A percentile compares a stretch with the other conserved stretches of the same genome.
Evolutionary conservation across 2,797 vertebrate genomes (phyloP).

Genomic region (Morelia viridis): DNA sequence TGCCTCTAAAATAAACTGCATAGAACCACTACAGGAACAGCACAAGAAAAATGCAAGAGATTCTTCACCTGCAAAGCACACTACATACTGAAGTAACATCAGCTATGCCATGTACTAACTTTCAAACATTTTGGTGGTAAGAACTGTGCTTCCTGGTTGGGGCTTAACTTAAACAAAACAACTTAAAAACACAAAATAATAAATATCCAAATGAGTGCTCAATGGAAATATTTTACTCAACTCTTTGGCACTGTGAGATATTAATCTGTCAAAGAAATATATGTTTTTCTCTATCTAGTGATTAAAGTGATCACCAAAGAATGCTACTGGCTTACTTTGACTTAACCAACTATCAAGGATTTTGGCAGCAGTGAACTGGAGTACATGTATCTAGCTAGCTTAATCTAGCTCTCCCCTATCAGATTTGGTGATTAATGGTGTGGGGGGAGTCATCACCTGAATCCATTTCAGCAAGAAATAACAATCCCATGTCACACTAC

Average conservation of each 20-base stretch:
- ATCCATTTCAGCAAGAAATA: conserved; percentile 41
- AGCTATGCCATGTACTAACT: conserved; percentile 20
- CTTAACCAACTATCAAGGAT: neutral
- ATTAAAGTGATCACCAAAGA: neutral
- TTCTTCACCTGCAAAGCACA: conserved; percentile 43
- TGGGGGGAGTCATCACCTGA: conserved; percentile 6
- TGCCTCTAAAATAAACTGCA: conserved; percentile 51
- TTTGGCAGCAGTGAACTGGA: rapidly evolving
- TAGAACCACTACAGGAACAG: conserved; percentile 49
- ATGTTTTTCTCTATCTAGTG: neutral
- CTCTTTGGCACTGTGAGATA: neutral
- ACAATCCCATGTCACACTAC: neutral
- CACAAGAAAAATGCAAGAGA: conserved; percentile 41
- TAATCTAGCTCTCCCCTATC: neutral
- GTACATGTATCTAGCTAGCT: neutral
- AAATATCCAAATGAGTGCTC: neutral
- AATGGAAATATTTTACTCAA: neutral
- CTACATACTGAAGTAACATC: conserved; percentile 39
- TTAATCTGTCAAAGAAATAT: neutral
- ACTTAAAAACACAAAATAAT: neutral
- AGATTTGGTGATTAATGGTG: neutral
- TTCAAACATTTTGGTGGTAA: conserved; percentile 32
- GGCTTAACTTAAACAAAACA: neutral
- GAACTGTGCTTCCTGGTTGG: conserved; percentile 1
- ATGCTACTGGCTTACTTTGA: neutral